A percentile compares a stretch with the other conserved stretches of the same genome.
These are phyloP conservation scores for Trissolcus brochymenae DNA, from an alignment of 2,888 invertebrate genomes.

Conservation along the genomic window DNA sequence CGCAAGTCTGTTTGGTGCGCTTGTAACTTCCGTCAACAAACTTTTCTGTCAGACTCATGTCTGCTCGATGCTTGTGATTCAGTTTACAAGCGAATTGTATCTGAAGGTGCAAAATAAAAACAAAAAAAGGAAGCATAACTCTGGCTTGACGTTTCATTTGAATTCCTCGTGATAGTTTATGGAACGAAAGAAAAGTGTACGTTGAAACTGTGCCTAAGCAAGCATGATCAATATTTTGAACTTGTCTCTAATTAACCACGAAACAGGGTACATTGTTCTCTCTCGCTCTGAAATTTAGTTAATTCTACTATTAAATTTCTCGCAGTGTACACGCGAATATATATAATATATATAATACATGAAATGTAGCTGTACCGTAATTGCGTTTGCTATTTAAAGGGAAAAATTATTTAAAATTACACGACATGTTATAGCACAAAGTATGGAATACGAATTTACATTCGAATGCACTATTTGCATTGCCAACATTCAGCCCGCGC, in stretches of 20 bases:
- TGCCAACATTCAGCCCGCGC: conserved; percentile 1
- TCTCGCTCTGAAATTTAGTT: conserved; percentile 34
- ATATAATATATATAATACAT: conserved; percentile 25
- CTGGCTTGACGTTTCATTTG: too few relatives aligned
- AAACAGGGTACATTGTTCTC: conserved; percentile 43
- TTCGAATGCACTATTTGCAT: conserved; percentile 16
- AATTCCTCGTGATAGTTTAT: not conserved
- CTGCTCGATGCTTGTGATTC: too few relatives aligned
- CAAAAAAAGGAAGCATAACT: too few relatives aligned
- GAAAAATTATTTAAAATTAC: conserved; percentile 30
- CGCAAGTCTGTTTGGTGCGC: too few relatives aligned
- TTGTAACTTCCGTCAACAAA: too few relatives aligned
- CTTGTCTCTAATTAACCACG: conserved; percentile 44
- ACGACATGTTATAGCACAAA: conserved; percentile 12
- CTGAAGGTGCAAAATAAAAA: too few relatives aligned
- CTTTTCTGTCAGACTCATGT: too few relatives aligned
- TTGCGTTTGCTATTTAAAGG: conserved; percentile 7
- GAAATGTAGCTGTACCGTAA: conserved; percentile 20
- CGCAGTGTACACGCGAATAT: conserved; percentile 29
- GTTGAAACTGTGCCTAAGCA: conserved; percentile 13
- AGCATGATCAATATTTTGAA: conserved; percentile 50
- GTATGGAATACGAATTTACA: conserved; percentile 17
- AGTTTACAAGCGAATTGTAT: too few relatives aligned
- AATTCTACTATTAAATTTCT: conserved; percentile 41
- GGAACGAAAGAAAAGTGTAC: conserved; percentile 8